Conservation (phyloP, 2,888 invertebrate genomes). For the Penaeus monodon region DNA sequence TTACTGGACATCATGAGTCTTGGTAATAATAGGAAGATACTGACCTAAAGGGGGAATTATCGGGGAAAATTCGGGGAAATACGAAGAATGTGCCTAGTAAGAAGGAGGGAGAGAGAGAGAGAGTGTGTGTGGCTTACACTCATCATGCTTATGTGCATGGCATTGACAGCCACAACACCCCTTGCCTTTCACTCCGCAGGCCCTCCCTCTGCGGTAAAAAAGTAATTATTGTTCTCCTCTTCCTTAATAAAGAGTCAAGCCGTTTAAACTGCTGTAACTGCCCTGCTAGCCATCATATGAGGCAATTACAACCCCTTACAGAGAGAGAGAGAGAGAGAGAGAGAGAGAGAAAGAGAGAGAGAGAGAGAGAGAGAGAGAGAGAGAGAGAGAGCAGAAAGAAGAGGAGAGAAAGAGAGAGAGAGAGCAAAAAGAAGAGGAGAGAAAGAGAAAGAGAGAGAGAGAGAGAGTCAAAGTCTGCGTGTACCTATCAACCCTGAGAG, state of each 20-base stretch:
- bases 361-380: constrained; percentile 19
- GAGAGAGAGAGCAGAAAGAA: constrained; percentile 18
- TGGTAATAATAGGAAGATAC: no score
- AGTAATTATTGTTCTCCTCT: no score
- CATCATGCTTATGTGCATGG: neutral
- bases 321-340: neutral
- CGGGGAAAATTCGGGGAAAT: no score
- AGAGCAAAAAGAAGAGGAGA: neutral
- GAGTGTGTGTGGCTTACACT: neutral
- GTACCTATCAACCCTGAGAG: neutral
- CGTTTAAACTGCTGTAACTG: no score
- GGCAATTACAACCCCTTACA: neutral
- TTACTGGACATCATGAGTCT: no score
- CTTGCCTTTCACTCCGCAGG: no score
- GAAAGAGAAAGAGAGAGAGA: constrained; percentile 15
- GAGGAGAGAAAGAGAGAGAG: neutral
- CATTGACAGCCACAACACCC: no score
- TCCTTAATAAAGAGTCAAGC: no score
- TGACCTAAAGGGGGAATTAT: no score
- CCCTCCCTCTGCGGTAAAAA: no score
- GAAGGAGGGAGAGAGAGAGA: neutral
- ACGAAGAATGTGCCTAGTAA: neutral
- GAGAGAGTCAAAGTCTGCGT: neutral
- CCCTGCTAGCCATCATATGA: neutral
- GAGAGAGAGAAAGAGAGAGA: neutral